Conservation (phyloP, 1,140 invertebrate genomes). For the Drosophila oshimai region DNA sequence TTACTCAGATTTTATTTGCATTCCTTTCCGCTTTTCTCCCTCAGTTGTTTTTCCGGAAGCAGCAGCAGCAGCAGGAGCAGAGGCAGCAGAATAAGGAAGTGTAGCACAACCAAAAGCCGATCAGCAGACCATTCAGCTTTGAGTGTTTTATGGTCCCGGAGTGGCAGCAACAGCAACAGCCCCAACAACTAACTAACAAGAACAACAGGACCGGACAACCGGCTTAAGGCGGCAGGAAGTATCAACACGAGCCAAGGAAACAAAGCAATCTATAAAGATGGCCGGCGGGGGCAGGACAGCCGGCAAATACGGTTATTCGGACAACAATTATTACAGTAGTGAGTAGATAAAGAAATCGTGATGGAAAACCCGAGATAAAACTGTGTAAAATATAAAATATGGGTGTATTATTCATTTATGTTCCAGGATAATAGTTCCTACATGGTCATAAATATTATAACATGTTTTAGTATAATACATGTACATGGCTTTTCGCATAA, state of each 20-base stretch:
- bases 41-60: slow-evolving; percentile 10
- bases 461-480: too few species aligned
- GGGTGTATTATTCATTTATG: too few species aligned
- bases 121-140: slow-evolving; percentile 24
- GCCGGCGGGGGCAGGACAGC: slow-evolving; percentile 77
- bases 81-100: not conserved
- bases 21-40: not conserved
- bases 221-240: slow-evolving; percentile 39
- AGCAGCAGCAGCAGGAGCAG: not conserved
- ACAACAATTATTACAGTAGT: slow-evolving; percentile 81
- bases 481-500: too few species aligned
- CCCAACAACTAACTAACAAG: slow-evolving; percentile 6
- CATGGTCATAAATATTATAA: too few species aligned
- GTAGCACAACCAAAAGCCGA: slow-evolving; percentile 31
- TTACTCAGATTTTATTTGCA: slow-evolving; percentile 47
- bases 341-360: slow-evolving; percentile 38
- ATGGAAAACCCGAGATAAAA: not conserved
- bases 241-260: slow-evolving; percentile 30
- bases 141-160: slow-evolving; percentile 42
- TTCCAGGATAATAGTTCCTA: too few species aligned
- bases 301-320: slow-evolving; percentile 80
- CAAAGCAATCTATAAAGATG: slow-evolving; percentile 70
- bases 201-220: slow-evolving; percentile 2
- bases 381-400: not conserved
- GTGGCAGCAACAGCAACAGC: slow-evolving; percentile 16